Evolutionary conservation across 2,888 invertebrate genomes (phyloP).

Genomic region (Herminia tarsipennalis): DNA sequence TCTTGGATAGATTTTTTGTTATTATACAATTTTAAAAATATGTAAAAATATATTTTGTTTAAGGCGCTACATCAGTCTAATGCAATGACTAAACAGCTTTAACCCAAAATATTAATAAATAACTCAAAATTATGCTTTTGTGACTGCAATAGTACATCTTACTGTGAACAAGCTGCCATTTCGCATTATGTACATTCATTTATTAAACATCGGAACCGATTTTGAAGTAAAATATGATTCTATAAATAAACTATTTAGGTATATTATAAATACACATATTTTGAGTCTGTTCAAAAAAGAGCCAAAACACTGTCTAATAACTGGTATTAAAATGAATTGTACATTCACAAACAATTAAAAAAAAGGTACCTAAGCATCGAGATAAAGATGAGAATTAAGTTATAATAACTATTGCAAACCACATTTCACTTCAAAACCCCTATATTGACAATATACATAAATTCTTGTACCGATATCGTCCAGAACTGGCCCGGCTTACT

Average conservation of each 20-base stretch:
- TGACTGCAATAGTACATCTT: conserved; percentile 45
- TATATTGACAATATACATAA: not conserved
- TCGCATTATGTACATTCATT: conserved; percentile 40
- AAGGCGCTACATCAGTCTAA: conserved; percentile 78
- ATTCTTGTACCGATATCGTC: conserved; percentile 18
- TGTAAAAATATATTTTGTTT: conserved; percentile 51
- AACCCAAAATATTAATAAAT: conserved; percentile 44
- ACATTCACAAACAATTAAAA: too few species aligned
- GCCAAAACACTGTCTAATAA: too few species aligned
- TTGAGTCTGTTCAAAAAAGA: too few species aligned
- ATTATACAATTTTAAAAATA: conserved; percentile 58
- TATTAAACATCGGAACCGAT: conserved; percentile 1
- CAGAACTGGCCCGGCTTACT: conserved; percentile 35
- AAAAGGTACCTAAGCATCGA: too few species aligned
- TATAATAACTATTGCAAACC: not conserved
- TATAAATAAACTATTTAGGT: not conserved
- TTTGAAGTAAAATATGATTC: conserved; percentile 22
- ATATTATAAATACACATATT: too few species aligned
- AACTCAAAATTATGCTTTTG: conserved; percentile 51
- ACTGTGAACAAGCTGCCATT: conserved; percentile 47
- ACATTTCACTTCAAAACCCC: conserved; percentile 9
- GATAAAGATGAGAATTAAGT: too few species aligned
- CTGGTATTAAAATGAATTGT: too few species aligned
- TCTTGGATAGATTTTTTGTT: too few species aligned
- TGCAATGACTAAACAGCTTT: conserved; percentile 71